Percentiles rank a stretch among this genome's conserved stretches.
These are phyloP conservation scores for Propithecus coquereli DNA, from an alignment of 2,113 vertebrate species.

Conservation along the genomic window DNA sequence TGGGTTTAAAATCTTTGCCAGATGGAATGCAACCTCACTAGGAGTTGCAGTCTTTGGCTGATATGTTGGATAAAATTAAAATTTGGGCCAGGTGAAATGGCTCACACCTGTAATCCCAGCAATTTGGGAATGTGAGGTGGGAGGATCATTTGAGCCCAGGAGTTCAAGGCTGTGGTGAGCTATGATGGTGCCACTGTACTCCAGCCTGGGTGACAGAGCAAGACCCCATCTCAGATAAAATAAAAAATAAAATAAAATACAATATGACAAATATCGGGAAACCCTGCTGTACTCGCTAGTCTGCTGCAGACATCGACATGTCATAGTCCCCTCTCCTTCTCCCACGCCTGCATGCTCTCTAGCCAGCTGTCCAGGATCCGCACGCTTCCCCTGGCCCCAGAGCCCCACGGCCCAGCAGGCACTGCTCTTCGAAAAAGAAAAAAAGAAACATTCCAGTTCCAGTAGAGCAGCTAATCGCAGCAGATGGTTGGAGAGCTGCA, in stretches of 20 bases:
- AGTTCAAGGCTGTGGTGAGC: too few relatives aligned
- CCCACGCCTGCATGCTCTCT: not conserved
- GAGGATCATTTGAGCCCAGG: too few relatives aligned
- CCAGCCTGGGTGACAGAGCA: too few relatives aligned
- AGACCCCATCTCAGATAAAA: too few relatives aligned
- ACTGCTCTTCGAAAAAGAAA: not conserved
- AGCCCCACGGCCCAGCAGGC: not conserved
- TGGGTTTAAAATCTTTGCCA: not conserved
- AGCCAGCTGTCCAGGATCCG: too few relatives aligned
- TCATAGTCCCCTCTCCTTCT: not conserved
- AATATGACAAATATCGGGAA: not conserved
- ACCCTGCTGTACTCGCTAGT: not conserved
- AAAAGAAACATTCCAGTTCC: not conserved
- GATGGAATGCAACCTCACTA: not conserved
- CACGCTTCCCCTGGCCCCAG: not conserved
- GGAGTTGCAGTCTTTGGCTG: not conserved
- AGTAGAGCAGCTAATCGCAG: not conserved
- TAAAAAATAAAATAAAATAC: not conserved
- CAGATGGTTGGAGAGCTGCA: not conserved
- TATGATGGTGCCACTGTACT: too few relatives aligned
- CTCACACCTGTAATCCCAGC: too few relatives aligned
- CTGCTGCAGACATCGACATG: not conserved
- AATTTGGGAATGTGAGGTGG: too few relatives aligned
- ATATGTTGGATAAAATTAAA: not conserved
- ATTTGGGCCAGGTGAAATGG: too few relatives aligned